Conservation (phyloP, 1,140 invertebrate genomes). For the Agrypnia vestita region DNA sequence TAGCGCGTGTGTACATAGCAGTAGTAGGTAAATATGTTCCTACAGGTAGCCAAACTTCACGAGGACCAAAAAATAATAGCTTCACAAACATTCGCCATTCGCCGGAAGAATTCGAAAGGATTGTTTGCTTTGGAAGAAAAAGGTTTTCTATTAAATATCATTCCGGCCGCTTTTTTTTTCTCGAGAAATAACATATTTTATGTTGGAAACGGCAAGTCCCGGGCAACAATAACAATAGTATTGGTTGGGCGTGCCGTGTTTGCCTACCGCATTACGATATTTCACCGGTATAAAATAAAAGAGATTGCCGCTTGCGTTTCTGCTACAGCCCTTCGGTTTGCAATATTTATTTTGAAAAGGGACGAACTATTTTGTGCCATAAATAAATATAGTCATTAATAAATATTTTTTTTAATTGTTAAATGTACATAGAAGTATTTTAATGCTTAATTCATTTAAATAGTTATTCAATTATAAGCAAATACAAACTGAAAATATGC, state of each 20-base stretch:
- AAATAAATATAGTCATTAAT: too few relatives aligned
- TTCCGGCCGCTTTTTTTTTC: not conserved
- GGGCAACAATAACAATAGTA: not conserved
- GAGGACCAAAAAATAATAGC: conserved; percentile 4
- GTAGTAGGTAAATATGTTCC: too few relatives aligned
- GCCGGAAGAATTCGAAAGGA: not conserved
- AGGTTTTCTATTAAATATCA: conserved; percentile 19
- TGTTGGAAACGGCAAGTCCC: not conserved
- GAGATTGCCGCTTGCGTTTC: not conserved
- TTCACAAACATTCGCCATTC: conserved; percentile 14
- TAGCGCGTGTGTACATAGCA: too few relatives aligned
- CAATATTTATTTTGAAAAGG: too few relatives aligned
- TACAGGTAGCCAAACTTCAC: too few relatives aligned
- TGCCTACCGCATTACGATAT: conserved; percentile 17
- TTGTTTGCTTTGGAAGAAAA: conserved; percentile 20
- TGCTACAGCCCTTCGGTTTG: too few relatives aligned
- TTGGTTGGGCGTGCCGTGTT: not conserved
- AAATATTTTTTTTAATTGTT: too few relatives aligned
- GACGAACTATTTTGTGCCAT: too few relatives aligned
- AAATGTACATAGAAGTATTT: too few relatives aligned
- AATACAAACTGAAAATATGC: too few relatives aligned
- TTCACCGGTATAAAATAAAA: conserved; percentile 19
- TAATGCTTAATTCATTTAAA: too few relatives aligned
- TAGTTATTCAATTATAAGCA: too few relatives aligned
- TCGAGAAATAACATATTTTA: conserved; percentile 6